phyloP scores from a whole-genome alignment of 2,113 vertebrate species.

The Trogon melanurus region DNA sequence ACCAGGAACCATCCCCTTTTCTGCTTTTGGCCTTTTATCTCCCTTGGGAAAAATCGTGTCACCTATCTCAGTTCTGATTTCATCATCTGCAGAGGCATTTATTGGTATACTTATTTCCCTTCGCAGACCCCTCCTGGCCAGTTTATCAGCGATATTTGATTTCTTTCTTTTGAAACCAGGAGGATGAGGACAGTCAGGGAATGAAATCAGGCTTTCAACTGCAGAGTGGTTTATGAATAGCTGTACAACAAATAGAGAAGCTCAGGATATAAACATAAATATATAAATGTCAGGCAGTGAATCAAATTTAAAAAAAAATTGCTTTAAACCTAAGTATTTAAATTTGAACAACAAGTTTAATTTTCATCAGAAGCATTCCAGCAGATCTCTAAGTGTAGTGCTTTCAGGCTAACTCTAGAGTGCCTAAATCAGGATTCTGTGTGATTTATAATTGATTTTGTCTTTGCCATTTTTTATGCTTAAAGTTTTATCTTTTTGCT shows the following conservation, averaged over 20 bases:
- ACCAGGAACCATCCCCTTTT: neutral
- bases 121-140: neutral
- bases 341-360: neutral
- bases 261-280: neutral
- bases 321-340: neutral
- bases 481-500: neutral
- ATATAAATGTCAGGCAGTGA: neutral
- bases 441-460: neutral
- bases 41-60: neutral
- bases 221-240: neutral
- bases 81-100: neutral
- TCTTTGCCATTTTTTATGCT: neutral
- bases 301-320: neutral
- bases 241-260: neutral
- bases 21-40: neutral
- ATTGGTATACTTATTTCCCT: neutral
- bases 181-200: neutral
- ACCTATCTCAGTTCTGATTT: neutral
- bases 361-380: neutral
- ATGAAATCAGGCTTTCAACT: neutral
- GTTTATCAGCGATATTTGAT: neutral
- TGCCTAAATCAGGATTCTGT: neutral
- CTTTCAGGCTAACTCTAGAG: neutral
- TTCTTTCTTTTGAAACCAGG: neutral
- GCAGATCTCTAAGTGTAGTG: neutral